Evolutionary conservation across 2,888 invertebrate genomes (phyloP).

Genomic region (Drosophila rellima): DNA sequence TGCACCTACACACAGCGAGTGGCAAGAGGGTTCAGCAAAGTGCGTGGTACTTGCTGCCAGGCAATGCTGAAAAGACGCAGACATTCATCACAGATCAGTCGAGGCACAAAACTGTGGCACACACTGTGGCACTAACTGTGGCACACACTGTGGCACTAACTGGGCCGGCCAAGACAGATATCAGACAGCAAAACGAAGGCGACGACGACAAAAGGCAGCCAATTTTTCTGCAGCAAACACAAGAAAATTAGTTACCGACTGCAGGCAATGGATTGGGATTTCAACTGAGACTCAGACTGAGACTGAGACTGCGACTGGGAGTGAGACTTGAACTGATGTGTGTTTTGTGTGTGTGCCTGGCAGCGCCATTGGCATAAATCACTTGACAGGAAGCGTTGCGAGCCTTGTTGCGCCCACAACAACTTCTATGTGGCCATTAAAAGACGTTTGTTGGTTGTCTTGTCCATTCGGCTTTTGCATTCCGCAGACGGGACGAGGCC

Average conservation of each 20-base stretch:
- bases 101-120: slow-evolving; percentile 28
- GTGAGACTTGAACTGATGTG: slow-evolving; percentile 22
- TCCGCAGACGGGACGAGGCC: slow-evolving; percentile 39
- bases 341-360: slow-evolving; percentile 46
- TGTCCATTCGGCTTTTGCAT: slow-evolving; percentile 14
- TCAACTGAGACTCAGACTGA: slow-evolving; percentile 6
- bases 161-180: slow-evolving; percentile 60
- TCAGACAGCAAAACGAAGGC: slow-evolving; percentile 33
- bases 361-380: slow-evolving; percentile 75
- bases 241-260: slow-evolving; percentile 75
- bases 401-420: slow-evolving; percentile 80
- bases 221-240: slow-evolving; percentile 78
- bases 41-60: slow-evolving; percentile 76
- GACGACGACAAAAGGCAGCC: slow-evolving; percentile 73
- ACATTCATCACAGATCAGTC: slow-evolving; percentile 78
- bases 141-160: slow-evolving; percentile 40
- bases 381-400: slow-evolving; percentile 81
- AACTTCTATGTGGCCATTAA: slow-evolving; percentile 78
- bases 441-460: slow-evolving; percentile 73
- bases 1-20: slow-evolving; percentile 73
- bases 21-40: slow-evolving; percentile 53
- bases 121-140: slow-evolving; percentile 12
- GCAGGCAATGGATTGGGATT: slow-evolving; percentile 25
- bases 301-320: neutral
- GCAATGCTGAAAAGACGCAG: slow-evolving; percentile 53